phyloP scores from a whole-genome alignment of 2,113 vertebrate genomes.

The Cinclus cinclus region DNA sequence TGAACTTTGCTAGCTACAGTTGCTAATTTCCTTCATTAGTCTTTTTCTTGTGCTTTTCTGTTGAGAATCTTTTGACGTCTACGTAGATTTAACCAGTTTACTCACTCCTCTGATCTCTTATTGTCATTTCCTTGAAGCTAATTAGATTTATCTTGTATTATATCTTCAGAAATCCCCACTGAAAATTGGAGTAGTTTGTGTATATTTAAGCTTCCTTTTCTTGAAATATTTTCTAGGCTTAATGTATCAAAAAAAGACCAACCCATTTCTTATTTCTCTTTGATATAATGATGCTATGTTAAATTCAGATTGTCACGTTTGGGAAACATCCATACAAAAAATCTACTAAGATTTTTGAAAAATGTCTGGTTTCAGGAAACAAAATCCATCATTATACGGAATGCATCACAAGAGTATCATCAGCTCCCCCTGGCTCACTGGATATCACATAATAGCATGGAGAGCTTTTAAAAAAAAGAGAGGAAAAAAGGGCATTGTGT shows the following conservation, averaged over 20 bases:
- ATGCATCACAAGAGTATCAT: neutral
- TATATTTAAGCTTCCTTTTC: neutral
- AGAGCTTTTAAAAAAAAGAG: neutral
- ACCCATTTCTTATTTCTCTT: neutral
- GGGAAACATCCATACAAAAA: neutral
- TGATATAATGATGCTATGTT: neutral
- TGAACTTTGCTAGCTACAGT: neutral
- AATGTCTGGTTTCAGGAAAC: neutral
- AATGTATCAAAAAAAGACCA: fast-evolving
- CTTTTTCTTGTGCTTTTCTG: neutral
- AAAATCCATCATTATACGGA: neutral
- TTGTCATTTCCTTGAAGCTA: conserved; percentile 3
- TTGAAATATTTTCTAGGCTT: neutral
- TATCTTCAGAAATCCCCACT: neutral
- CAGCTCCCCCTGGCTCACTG: neutral
- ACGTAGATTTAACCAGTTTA: neutral
- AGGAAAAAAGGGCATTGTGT: too few species aligned
- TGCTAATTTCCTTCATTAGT: conserved; percentile 15
- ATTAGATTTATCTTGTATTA: conserved; percentile 18
- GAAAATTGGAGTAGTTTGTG: neutral
- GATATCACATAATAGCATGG: neutral
- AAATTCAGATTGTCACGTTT: fast-evolving
- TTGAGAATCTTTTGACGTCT: neutral
- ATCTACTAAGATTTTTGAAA: neutral
- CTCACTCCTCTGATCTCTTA: neutral